Base-by-base conservation (phyloP, 2,113 vertebrate species). In the Diphyllodes magnificus region DNA sequence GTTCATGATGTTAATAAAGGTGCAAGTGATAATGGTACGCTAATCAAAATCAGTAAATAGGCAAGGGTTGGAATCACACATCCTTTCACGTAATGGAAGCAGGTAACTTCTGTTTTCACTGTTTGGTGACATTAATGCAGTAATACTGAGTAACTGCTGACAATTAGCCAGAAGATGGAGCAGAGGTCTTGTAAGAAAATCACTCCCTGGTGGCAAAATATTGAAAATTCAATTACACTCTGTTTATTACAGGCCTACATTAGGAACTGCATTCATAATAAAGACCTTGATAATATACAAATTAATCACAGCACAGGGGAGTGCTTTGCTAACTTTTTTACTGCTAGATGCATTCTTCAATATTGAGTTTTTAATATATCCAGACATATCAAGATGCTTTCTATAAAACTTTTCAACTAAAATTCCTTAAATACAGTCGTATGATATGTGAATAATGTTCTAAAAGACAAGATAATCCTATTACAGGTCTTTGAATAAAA, bases 161-260 rank as follows among this genome's bases (percentile, higher is more conserved):
- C 97, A 98, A 97, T 98, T 98, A 98, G 97, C 97, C 95, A 97
- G 96, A 98, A 98, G 97, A 98, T 93, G 90, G 97, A 98, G 97
- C 98, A 98, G 97, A 98, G 97, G 98, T 98, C 98, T 98, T 97
- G 86, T 51, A 96, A 94, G 95, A 97, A 98, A 98, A 98, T 96
- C 95, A 97, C 90, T 98, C 98, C 97, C 98, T 86, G 50, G 96
- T 97, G 98, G 96, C 97, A 97, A 98, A 98, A 98, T 97, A 98
- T 96, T 98, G 98, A 98, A 98, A 98, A 98, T 98, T 98, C 98
- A 98, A 98, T 98, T 98, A 98, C 96, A 97, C 95, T 97, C 96
- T 97, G 98, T 98, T 98, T 98, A 98, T 98, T 98, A 96, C 95
- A 96, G 95, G 94, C 96, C 95, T 98, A 96, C 95, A 97, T 98